Conservation (phyloP, 1,140 invertebrate genomes). For the Pseudomyrmex flavicornis region DNA sequence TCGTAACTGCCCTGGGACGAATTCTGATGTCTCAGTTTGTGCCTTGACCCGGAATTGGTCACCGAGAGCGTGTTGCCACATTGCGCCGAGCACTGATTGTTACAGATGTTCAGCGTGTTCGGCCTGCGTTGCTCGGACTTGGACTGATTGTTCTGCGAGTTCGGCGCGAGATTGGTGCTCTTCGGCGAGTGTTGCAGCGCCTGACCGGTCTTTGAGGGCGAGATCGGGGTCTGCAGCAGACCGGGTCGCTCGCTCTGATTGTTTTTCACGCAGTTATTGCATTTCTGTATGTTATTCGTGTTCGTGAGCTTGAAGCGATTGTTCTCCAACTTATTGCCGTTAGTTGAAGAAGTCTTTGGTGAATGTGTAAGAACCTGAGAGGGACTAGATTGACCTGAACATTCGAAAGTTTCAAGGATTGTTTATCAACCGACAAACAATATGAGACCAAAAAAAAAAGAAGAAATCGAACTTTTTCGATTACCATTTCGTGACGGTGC, state of each 20-base stretch:
- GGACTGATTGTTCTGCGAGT: slow-evolving; percentile 78
- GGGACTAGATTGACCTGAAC: slow-evolving; percentile 81
- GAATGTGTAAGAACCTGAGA: slow-evolving; percentile 74
- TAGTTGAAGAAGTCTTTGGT: slow-evolving; percentile 78
- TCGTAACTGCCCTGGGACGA: slow-evolving; percentile 88
- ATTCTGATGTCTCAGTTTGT: slow-evolving; percentile 87
- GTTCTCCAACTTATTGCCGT: slow-evolving; percentile 76
- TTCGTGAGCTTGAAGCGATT: slow-evolving; percentile 74
- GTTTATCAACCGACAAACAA: background rate
- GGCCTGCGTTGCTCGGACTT: slow-evolving; percentile 79
- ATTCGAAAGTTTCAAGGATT: background rate
- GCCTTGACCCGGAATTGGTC: slow-evolving; percentile 81
- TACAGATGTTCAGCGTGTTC: slow-evolving; percentile 80
- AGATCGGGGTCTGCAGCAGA: slow-evolving; percentile 80
- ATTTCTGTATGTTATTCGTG: slow-evolving; percentile 75
- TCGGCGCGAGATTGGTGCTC: slow-evolving; percentile 78
- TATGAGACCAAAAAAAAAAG: background rate
- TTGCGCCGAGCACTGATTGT: slow-evolving; percentile 85
- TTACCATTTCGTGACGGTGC: slow-evolving; percentile 81
- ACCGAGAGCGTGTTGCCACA: slow-evolving; percentile 85
- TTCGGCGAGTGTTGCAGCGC: slow-evolving; percentile 82
- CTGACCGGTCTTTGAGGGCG: slow-evolving; percentile 79
- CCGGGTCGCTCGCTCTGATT: slow-evolving; percentile 81
- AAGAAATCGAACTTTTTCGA: background rate
- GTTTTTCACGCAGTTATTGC: slow-evolving; percentile 84